These are phyloP conservation scores for Cinclus mexicanus DNA, from an alignment of 2,113 vertebrate species.

Conservation along the genomic window DNA sequence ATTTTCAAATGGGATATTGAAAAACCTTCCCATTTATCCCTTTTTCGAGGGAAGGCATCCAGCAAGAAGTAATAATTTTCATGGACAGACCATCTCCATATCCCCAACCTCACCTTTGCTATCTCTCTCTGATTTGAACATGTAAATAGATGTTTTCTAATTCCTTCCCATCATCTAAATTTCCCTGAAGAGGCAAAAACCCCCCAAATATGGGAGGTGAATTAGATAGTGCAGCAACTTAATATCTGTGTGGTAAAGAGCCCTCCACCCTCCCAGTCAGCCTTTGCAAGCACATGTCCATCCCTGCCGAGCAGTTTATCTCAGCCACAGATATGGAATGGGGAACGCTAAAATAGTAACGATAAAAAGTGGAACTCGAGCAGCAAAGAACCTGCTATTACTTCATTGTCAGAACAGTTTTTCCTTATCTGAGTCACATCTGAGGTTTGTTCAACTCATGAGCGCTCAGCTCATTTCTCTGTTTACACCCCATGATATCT, in stretches of 20 bases:
- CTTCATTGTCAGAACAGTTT: slow-evolving; percentile 17
- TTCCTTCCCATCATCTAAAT: background rate
- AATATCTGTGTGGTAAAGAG: background rate
- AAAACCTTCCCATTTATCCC: background rate
- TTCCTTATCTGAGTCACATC: slow-evolving; percentile 29
- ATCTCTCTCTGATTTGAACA: background rate
- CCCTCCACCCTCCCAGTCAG: background rate
- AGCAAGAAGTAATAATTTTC: background rate
- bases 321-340: background rate
- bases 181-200: background rate
- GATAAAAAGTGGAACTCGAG: background rate
- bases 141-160: background rate
- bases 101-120: background rate
- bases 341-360: background rate
- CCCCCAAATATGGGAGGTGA: background rate
- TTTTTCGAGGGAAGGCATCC: background rate
- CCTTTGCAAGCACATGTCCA: background rate
- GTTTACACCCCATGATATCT: background rate
- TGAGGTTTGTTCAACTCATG: background rate
- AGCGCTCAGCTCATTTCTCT: background rate
- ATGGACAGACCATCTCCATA: background rate
- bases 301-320: background rate
- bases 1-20: background rate
- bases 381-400: slow-evolving; percentile 9
- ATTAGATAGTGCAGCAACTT: background rate